These are phyloP conservation scores for Hydrotaea cyrtoneurina DNA, from an alignment of 2,888 invertebrate genomes.

Conservation along the genomic window DNA sequence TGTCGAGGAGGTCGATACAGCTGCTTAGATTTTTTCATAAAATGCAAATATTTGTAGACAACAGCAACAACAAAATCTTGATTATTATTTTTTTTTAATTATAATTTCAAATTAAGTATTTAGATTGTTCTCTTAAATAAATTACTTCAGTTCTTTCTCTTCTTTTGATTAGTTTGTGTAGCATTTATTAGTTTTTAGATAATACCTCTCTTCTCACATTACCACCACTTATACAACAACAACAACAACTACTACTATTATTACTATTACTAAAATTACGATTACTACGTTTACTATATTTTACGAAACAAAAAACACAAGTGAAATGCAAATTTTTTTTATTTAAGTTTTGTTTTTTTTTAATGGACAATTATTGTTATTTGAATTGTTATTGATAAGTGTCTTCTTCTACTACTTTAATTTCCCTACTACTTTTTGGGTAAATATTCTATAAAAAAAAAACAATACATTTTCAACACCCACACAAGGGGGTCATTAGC, in stretches of 20 bases:
- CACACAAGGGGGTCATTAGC: not conserved
- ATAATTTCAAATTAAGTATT: not conserved
- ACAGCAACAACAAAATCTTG: conserved; percentile 13
- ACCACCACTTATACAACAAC: conserved; percentile 50
- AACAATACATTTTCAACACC: not conserved
- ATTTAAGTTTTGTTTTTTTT: conserved; percentile 46
- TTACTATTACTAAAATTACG: conserved; percentile 32
- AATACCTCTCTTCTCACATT: conserved; percentile 54
- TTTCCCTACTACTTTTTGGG: conserved; percentile 17
- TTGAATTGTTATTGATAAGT: conserved; percentile 50
- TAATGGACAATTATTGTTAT: conserved; percentile 53
- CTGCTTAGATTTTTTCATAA: conserved; percentile 74
- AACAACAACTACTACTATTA: conserved; percentile 41
- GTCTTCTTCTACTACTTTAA: conserved; percentile 34
- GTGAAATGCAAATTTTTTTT: conserved; percentile 45
- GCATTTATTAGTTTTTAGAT: conserved; percentile 66
- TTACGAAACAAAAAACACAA: conserved; percentile 10
- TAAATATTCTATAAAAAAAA: conserved; percentile 26
- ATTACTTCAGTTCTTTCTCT: conserved; percentile 29
- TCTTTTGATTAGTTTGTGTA: conserved; percentile 47
- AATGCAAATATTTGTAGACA: conserved; percentile 11
- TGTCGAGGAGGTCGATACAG: conserved; percentile 80
- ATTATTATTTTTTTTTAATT: not conserved
- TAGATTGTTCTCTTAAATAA: conserved; percentile 5
- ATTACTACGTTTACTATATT: conserved; percentile 9